Evolutionary conservation across 1,140 invertebrate genomes (phyloP).

Genomic region (Aphelenchoides avenae): DNA sequence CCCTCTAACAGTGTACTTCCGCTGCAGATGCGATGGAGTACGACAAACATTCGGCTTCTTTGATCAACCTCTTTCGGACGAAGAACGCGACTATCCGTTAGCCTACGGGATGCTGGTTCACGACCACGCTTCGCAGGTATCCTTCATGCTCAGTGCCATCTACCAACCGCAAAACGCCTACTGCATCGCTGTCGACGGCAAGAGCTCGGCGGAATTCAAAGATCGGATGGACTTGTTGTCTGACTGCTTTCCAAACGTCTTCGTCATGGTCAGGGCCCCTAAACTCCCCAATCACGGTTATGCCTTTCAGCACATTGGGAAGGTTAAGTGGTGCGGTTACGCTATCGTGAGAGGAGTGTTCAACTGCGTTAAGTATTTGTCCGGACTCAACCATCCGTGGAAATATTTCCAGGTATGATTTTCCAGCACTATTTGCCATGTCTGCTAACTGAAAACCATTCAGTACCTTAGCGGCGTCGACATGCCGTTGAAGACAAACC

Average conservation of each 20-base stretch:
- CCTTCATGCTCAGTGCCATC: slow-evolving; percentile 34
- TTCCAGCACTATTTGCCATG: no score
- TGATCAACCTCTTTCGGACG: no score
- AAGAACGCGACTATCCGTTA: no score
- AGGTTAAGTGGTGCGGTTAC: slow-evolving; percentile 28
- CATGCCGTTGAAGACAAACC: slow-evolving; percentile 50
- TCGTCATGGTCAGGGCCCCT: slow-evolving; percentile 41
- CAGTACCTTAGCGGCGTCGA: slow-evolving; percentile 47
- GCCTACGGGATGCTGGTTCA: no score
- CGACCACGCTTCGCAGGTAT: no score
- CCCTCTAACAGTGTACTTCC: no score
- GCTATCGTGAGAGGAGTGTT: slow-evolving; percentile 31
- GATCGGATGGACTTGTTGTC: slow-evolving; percentile 25
- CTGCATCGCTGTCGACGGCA: slow-evolving; percentile 47
- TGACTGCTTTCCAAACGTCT: slow-evolving; percentile 47
- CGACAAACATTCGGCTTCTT: no score
- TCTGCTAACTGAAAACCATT: no score
- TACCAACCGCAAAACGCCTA: slow-evolving; percentile 53
- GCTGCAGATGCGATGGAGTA: no score
- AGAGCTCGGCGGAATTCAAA: slow-evolving; percentile 35
- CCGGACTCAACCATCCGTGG: slow-evolving; percentile 23
- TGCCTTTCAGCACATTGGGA: not conserved
- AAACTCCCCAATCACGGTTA: not conserved
- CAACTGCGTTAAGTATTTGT: slow-evolving; percentile 29
- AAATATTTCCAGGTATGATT: slow-evolving; percentile 46